Conservation (phyloP, 2,797 vertebrate genomes). For the Onychomys torridus region DNA sequence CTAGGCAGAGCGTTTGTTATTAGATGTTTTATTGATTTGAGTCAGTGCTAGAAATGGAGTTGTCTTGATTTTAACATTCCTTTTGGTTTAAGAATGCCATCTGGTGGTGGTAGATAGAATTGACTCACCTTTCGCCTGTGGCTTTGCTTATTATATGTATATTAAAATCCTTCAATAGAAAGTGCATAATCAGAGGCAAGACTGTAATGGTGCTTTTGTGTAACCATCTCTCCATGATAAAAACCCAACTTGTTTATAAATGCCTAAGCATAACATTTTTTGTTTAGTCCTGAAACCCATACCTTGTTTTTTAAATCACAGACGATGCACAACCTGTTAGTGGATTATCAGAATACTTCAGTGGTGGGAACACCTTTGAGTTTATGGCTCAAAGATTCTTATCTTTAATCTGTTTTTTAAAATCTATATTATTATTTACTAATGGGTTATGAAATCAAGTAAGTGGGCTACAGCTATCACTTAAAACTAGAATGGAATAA, state of each 20-base stretch:
- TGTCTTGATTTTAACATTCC: background rate
- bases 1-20: slow-evolving; percentile 8
- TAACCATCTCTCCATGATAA: background rate
- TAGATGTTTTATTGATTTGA: slow-evolving; percentile 8
- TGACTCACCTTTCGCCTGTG: slow-evolving; percentile 28
- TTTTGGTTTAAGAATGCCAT: slow-evolving; percentile 44
- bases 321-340: background rate
- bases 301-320: slow-evolving; percentile 54
- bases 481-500: slow-evolving; percentile 40
- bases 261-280: background rate
- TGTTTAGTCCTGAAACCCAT: slow-evolving; percentile 34
- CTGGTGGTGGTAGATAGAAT: slow-evolving; percentile 59
- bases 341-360: slow-evolving; percentile 47
- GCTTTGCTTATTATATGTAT: background rate
- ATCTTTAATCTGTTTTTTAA: slow-evolving; percentile 40
- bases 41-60: slow-evolving; percentile 15
- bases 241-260: slow-evolving; percentile 39
- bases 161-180: slow-evolving; percentile 7
- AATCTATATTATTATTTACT: slow-evolving; percentile 30
- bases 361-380: slow-evolving; percentile 5
- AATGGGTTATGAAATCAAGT: slow-evolving; percentile 53
- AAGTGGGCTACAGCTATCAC: background rate
- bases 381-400: slow-evolving; percentile 54
- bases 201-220: background rate
- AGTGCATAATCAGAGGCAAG: background rate